Conservation (phyloP, 2,113 vertebrate species). For the Prionailurus viverrinus region DNA sequence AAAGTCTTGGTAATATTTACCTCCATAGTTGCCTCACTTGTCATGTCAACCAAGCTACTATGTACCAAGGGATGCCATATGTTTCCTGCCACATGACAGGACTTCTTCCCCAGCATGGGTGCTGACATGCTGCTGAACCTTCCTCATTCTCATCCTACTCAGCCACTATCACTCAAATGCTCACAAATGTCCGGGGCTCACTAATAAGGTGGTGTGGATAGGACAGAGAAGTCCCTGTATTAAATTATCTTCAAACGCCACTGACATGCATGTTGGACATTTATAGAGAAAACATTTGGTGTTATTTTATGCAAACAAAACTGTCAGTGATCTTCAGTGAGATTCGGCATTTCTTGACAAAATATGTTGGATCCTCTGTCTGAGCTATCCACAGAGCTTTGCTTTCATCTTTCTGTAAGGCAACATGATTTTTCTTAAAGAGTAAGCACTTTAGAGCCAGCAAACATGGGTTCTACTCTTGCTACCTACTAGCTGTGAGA, state of each 20-base stretch:
- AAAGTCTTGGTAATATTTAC: not conserved
- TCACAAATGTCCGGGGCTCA: not conserved
- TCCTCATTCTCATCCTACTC: not conserved
- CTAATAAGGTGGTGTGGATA: not conserved
- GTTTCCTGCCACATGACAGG: not conserved
- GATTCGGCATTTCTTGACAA: not conserved
- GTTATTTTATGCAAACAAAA: not conserved
- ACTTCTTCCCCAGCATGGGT: not conserved
- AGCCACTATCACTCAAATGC: not conserved
- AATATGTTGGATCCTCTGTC: not conserved
- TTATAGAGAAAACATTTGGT: not conserved
- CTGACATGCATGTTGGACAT: not conserved
- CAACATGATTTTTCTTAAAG: not conserved
- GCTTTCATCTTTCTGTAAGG: not conserved
- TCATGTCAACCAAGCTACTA: not conserved
- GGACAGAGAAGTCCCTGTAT: not conserved
- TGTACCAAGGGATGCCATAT: not conserved
- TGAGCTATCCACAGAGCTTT: not conserved
- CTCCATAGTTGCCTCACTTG: not conserved
- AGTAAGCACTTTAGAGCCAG: not conserved
- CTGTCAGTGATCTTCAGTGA: not conserved
- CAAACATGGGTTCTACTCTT: not conserved
- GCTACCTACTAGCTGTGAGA: not conserved
- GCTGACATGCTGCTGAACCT: not conserved
- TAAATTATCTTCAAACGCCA: not conserved